Conservation (phyloP, 2,113 vertebrate species). For the rabbit (Oryctolagus cuniculus) region mOryCun1.1 NC_091433.1:104332001-104332500, state of each 20-base stretch:
- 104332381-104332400: background rate
- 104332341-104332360: background rate
- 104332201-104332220: background rate
- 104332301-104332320: background rate
- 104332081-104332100: background rate
- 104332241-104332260: background rate
- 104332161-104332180: background rate
- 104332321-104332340: background rate
- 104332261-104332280: background rate
- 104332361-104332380: too few species aligned
- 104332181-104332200: background rate
- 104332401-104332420: too few species aligned
- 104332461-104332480: background rate
- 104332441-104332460: background rate
- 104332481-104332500: background rate
- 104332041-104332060: background rate
- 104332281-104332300: background rate
- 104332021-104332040: background rate
- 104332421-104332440: background rate
- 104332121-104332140: background rate
- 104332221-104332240: background rate
- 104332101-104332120: background rate
- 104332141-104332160: background rate
- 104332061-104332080: background rate
- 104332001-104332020: background rate